Conservation (phyloP, 2,888 invertebrate genomes). For the Mongoloraphidia duomilia region DNA sequence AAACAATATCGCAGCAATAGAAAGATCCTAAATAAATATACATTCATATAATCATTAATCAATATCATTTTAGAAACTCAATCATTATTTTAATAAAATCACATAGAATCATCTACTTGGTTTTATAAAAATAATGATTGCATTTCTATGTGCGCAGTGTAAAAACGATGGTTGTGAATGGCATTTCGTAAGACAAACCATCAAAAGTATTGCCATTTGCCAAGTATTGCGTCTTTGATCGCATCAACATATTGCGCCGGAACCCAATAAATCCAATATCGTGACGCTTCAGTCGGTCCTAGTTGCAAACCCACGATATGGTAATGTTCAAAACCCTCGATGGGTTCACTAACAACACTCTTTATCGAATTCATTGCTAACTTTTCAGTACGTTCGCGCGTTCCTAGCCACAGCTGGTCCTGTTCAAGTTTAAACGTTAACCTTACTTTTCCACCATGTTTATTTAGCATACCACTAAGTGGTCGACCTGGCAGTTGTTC, state of each 20-base stretch:
- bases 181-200: constrained; percentile 5
- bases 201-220: constrained; percentile 72
- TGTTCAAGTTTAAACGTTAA: constrained; percentile 83
- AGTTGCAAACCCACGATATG: constrained; percentile 82
- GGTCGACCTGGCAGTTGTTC: constrained; percentile 70
- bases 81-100: no score
- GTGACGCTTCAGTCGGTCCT: constrained; percentile 80
- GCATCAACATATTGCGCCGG: constrained; percentile 82
- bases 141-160: no score
- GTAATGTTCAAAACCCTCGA: constrained; percentile 80
- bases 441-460: constrained; percentile 76
- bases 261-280: constrained; percentile 92
- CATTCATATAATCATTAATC: no score
- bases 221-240: constrained; percentile 79
- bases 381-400: constrained; percentile 85
- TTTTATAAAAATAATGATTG: no score
- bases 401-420: constrained; percentile 84
- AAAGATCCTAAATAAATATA: no score
- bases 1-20: no score
- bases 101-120: no score
- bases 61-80: no score
- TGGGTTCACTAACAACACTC: constrained; percentile 65
- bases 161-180: no score
- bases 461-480: constrained; percentile 80
- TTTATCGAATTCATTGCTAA: constrained; percentile 82